Conservation (phyloP, 2,888 invertebrate genomes). For the Cartodere bifasciata region DNA sequence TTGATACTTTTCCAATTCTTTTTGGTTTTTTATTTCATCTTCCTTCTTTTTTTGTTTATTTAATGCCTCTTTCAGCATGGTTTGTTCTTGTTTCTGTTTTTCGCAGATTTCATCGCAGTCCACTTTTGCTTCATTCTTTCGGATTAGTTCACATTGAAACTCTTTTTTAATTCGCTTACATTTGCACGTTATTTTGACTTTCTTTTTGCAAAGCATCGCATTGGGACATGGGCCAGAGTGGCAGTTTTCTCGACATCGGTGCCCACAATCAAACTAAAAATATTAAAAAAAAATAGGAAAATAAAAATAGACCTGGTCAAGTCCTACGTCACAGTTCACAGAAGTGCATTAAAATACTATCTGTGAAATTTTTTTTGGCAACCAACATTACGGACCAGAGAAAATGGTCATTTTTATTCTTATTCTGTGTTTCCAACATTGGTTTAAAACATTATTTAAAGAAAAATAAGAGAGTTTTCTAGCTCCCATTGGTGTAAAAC, state of each 20-base stretch:
- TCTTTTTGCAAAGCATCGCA: conserved; percentile 59
- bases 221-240: conserved; percentile 60
- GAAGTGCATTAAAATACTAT: too few species aligned
- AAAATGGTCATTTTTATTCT: too few species aligned
- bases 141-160: conserved; percentile 49
- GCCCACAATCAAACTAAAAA: conserved; percentile 65
- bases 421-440: too few species aligned
- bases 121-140: conserved; percentile 38
- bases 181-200: conserved; percentile 62
- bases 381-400: too few species aligned
- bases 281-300: conserved; percentile 7
- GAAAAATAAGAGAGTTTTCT: too few species aligned
- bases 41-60: conserved; percentile 44
- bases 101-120: conserved; percentile 53
- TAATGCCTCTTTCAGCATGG: conserved; percentile 40
- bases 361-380: too few species aligned
- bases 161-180: conserved; percentile 70
- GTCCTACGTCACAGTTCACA: too few species aligned
- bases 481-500: too few species aligned
- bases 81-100: conserved; percentile 42
- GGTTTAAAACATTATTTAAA: too few species aligned
- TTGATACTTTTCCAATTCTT: conserved; percentile 63
- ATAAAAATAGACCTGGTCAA: too few species aligned
- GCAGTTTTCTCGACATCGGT: conserved; percentile 62
- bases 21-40: conserved; percentile 55